Conservation (phyloP, 30 jellyfish, hydroid and myxozoan genomes). For the Turritopsis rubra region DNA sequence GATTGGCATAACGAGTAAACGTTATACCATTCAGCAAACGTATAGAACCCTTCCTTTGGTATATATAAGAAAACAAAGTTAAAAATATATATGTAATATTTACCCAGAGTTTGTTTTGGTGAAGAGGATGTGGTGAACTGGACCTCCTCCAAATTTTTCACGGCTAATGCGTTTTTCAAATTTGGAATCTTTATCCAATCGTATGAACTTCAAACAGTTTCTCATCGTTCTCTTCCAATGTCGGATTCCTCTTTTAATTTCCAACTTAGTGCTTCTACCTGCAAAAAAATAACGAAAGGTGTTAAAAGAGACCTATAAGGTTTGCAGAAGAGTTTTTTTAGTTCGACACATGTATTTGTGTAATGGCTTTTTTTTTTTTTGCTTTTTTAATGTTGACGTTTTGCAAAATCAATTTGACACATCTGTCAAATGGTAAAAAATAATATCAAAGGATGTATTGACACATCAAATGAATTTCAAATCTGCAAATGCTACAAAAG, state of each 20-base stretch:
- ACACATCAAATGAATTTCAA: background rate
- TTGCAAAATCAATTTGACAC: background rate
- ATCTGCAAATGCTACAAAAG: background rate
- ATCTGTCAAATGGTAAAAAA: background rate
- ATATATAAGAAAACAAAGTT: too few species aligned
- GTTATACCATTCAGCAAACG: background rate
- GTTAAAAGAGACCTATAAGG: background rate
- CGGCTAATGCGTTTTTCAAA: constrained; percentile 12
- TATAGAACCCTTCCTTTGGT: background rate
- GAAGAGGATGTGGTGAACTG: constrained; percentile 33
- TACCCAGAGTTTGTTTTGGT: constrained; percentile 35
- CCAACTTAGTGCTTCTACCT: constrained; percentile 58
- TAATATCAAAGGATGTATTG: background rate
- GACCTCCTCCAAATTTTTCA: constrained; percentile 28
- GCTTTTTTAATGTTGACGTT: background rate
- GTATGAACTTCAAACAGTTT: constrained; percentile 54
- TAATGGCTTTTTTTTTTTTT: background rate
- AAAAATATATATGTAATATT: background rate
- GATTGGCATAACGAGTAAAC: background rate
- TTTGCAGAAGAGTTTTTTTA: background rate
- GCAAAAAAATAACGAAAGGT: constrained; percentile 20
- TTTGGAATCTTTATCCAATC: background rate
- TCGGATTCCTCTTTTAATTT: constrained; percentile 64
- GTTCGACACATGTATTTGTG: background rate
- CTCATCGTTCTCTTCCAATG: constrained; percentile 71